Percentiles rank a stretch among this genome's conserved stretches.
These are phyloP conservation scores for Smittia sp. DNA, from an alignment of 2,888 invertebrate species.

Conservation along the genomic window DNA sequence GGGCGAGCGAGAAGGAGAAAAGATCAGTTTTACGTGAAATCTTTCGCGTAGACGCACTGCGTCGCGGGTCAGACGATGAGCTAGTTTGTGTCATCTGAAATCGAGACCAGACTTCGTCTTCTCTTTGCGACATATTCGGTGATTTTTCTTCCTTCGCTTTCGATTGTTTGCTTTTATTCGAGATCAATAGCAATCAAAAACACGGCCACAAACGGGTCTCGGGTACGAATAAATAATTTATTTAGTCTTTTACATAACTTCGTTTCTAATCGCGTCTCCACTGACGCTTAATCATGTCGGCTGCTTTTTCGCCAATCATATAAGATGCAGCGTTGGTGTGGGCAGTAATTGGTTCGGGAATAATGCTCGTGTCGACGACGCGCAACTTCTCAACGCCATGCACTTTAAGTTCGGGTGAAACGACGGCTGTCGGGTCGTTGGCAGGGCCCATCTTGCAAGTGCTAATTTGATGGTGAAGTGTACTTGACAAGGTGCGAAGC, in stretches of 20 bases:
- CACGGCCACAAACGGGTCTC: conserved; percentile 5
- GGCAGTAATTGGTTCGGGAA: conserved; percentile 63
- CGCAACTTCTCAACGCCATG: conserved; percentile 61
- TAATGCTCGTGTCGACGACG: conserved; percentile 68
- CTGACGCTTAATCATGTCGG: conserved; percentile 61
- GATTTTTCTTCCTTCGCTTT: neutral
- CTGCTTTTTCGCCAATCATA: conserved; percentile 70
- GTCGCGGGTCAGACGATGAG: neutral
- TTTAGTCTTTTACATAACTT: neutral
- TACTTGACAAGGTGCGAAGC: conserved; percentile 59
- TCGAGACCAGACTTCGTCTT: neutral
- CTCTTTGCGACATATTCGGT: neutral
- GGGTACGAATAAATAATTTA: neutral
- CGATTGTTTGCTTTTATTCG: neutral
- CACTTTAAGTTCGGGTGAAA: conserved; percentile 62
- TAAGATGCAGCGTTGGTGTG: conserved; percentile 68
- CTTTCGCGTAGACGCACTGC: neutral
- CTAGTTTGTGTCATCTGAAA: neutral
- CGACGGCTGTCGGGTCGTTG: conserved; percentile 62
- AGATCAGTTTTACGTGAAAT: neutral
- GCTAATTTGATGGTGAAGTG: conserved; percentile 65
- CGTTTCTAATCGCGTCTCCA: conserved; percentile 49
- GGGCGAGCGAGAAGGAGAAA: neutral
- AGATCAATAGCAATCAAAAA: neutral
- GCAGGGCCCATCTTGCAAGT: conserved; percentile 71